Base-by-base conservation (phyloP, 1,140 invertebrate species). In the Euwallacea fornicatus region DNA sequence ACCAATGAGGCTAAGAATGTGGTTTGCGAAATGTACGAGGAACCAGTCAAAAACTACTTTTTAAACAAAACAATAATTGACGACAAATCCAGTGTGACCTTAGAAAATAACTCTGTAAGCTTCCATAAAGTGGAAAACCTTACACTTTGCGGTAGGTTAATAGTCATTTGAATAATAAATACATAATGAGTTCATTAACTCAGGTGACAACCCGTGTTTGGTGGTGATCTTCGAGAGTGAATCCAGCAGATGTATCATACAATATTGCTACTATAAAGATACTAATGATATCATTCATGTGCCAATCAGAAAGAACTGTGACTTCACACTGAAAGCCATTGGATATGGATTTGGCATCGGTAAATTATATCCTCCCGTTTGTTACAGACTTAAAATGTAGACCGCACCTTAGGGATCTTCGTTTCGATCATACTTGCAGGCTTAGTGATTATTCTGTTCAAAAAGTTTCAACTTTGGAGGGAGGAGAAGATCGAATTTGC, bases 401-500 rank as follows among this genome's bases (percentile, higher is more conserved):
- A 33, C 21, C 4, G 4, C 4, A 4, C 21, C 4, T 33, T 33
- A 33, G 55, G 46, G 4, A 42, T 73, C 9, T 42, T 74, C 41
- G 43, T 42, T 16, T 53, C 60, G 4, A 54, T 72, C 3, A 6
- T 76, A 1, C 2, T 71, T 54, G 46, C 3, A 0, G 75, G 73
- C n/a, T 1, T 74, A 0, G 8, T 74, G 0, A 4, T 64, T 33
- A 71, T 76, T 16, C 2, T 66, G 2, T 8, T 71, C 10, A 43
- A 50, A 54, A 75, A 75, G 63, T 61, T 44, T 11, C 61, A 71
- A 41, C 66, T 71, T 11, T n/a, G 67, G 10, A 46, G 53, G 66
- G 43, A 7, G 41, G 74, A 77, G n/a, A 60, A 47, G 10, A 60
- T 55, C n/a, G 76, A 77, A 67, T 76, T 72, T 61, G 59, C 70